phyloP scores from a whole-genome alignment of 1,140 invertebrate species.

The Tetranychus urticae region DNA sequence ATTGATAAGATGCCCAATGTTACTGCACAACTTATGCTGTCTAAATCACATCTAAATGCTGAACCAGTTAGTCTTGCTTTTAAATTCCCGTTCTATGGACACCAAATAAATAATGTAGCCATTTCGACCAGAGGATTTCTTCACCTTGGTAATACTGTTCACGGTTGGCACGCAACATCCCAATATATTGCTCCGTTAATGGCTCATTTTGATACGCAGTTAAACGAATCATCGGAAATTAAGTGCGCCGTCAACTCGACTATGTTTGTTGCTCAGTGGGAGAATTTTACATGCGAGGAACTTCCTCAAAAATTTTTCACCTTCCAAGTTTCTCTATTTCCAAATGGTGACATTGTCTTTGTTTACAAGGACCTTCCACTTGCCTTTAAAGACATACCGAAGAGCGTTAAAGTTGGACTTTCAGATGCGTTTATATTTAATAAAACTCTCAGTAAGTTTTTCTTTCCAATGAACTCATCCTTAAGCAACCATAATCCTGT shows the following conservation, averaged over 20 bases:
- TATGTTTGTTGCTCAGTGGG: conserved; percentile 75
- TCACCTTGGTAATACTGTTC: conserved; percentile 69
- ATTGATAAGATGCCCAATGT: conserved; percentile 27
- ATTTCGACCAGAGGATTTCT: conserved; percentile 95
- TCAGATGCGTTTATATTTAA: conserved; percentile 93
- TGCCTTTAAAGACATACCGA: conserved; percentile 41
- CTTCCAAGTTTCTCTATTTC: conserved; percentile 51
- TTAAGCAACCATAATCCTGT: background rate
- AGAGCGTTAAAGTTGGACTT: conserved; percentile 85
- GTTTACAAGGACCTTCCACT: conserved; percentile 62
- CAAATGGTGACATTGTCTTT: conserved; percentile 75
- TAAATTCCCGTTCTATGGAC: conserved; percentile 85
- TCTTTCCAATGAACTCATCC: background rate
- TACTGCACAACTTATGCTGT: conserved; percentile 42
- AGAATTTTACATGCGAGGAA: conserved; percentile 62
- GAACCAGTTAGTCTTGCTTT: conserved; percentile 58
- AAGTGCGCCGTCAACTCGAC: conserved; percentile 63
- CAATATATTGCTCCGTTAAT: conserved; percentile 98
- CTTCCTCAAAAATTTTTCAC: conserved; percentile 36
- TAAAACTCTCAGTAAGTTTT: conserved; percentile 48
- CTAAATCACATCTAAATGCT: conserved; percentile 58
- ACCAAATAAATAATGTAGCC: conserved; percentile 63
- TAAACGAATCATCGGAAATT: conserved; percentile 47
- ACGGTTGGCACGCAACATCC: conserved; percentile 89
- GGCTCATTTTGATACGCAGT: conserved; percentile 87